A percentile compares a stretch with the other conserved stretches of the same genome.
Evolutionary conservation across 2,113 vertebrate genomes (phyloP).

Genomic region (Aphyosemion australe): DNA sequence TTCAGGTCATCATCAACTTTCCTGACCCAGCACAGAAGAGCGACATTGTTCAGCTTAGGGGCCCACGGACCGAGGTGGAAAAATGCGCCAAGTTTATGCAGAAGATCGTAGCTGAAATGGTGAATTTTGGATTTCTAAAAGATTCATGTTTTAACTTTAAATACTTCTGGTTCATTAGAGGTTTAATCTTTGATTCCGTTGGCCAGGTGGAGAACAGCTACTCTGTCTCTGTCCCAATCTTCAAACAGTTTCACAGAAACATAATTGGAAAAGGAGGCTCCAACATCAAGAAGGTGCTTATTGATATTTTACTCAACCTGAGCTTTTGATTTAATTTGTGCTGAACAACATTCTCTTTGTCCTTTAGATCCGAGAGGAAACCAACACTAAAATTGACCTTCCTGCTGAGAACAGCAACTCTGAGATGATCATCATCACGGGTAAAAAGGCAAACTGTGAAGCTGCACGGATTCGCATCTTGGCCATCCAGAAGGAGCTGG

Average conservation of each 20-base stretch:
- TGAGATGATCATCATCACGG: constrained; percentile 97
- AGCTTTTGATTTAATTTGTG: background rate
- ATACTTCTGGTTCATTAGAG: background rate
- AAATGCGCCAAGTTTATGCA: constrained; percentile 98
- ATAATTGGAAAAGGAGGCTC: constrained; percentile 99
- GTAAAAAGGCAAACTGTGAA: constrained; percentile 96
- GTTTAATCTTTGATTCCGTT: constrained; percentile 6
- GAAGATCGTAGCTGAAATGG: constrained; percentile 97
- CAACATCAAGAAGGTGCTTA: constrained; percentile 94
- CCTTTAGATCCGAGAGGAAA: constrained; percentile 95
- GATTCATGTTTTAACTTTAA: background rate
- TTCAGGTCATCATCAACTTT: constrained; percentile 98
- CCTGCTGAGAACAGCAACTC: constrained; percentile 99
- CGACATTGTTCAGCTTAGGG: constrained; percentile 96
- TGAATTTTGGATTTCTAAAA: constrained; percentile 55
- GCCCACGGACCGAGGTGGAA: constrained; percentile 95
- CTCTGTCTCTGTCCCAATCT: constrained; percentile 96
- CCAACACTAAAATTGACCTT: constrained; percentile 97
- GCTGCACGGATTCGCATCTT: constrained; percentile 89
- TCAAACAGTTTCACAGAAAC: constrained; percentile 99
- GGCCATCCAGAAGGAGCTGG: constrained; percentile 97
- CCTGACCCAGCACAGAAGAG: constrained; percentile 96
- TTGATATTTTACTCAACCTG: background rate
- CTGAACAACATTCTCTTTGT: background rate
- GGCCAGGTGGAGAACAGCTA: constrained; percentile 93